phyloP scores from a whole-genome alignment of 2,113 vertebrate genomes.

The Haliaeetus leucogaster region DNA sequence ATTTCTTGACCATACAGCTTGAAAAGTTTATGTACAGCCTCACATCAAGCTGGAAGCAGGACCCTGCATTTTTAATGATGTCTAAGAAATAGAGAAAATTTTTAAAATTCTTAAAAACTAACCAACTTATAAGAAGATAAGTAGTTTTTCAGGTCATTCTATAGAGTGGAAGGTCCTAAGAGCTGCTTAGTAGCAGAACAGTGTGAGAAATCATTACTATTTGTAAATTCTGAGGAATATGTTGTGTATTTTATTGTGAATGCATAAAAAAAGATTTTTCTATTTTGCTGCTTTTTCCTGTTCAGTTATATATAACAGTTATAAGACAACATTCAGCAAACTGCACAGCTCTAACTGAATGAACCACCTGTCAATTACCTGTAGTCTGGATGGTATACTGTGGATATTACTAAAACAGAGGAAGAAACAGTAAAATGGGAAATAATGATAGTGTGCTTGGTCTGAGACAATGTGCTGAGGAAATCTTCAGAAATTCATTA shows the following conservation, averaged over 20 bases:
- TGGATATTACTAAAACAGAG: background rate
- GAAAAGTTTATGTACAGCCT: background rate
- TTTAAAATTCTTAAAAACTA: background rate
- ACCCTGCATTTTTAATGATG: background rate
- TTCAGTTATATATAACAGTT: background rate
- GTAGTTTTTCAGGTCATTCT: background rate
- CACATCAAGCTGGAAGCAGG: background rate
- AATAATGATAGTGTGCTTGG: background rate
- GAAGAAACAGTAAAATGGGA: background rate
- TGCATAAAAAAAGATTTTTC: rapidly evolving
- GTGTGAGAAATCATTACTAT: background rate
- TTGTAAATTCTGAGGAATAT: background rate
- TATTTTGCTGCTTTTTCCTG: background rate
- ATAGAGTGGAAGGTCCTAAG: background rate
- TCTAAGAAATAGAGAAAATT: background rate
- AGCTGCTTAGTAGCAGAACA: background rate
- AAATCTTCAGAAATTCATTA: background rate
- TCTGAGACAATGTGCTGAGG: background rate
- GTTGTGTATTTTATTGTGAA: background rate
- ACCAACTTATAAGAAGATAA: background rate
- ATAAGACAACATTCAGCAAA: background rate
- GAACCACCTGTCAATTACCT: background rate
- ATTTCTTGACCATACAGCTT: background rate
- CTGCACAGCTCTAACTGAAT: background rate
- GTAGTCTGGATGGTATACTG: background rate